These are phyloP conservation scores for Drosophila limbata DNA, from an alignment of 2,888 invertebrate species.

Conservation along the genomic window DNA sequence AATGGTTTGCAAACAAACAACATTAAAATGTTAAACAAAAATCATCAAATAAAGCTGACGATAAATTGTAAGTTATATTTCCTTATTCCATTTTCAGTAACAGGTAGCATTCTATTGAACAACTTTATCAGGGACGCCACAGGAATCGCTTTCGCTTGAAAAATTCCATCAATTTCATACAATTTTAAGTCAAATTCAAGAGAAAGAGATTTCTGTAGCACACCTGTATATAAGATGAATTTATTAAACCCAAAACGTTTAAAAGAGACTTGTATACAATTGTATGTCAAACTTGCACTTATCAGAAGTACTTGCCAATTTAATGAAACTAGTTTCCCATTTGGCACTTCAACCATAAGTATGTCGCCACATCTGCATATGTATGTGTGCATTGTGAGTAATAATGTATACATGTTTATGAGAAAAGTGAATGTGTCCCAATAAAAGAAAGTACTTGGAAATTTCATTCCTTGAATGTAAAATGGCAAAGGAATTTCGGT, in stretches of 20 bases:
- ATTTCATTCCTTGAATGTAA: constrained; percentile 19
- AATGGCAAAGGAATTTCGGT: constrained; percentile 16
- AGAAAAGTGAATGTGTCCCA: constrained; percentile 33
- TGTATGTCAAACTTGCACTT: not conserved
- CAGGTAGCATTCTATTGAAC: too few species aligned
- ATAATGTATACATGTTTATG: constrained; percentile 14
- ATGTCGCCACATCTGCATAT: not conserved
- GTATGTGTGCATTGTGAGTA: constrained; percentile 4
- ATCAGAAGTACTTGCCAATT: constrained; percentile 9
- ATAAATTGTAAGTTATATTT: not conserved
- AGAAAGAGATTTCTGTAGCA: too few species aligned
- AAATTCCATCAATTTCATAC: too few species aligned
- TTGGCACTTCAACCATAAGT: not conserved
- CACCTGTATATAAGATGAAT: not conserved
- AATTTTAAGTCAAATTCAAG: too few species aligned
- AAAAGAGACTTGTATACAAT: not conserved
- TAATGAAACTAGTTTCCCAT: constrained; percentile 1
- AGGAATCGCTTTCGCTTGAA: too few species aligned
- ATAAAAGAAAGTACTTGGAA: constrained; percentile 33
- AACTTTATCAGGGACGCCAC: too few species aligned
- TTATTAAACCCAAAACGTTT: not conserved
- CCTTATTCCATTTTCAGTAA: too few species aligned
- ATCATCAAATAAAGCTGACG: too few species aligned
- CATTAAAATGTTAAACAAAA: too few species aligned
- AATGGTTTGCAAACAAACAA: too few species aligned